Percentiles rank a stretch among this genome's conserved stretches.
Conservation (phyloP, 2,888 invertebrate species). For the Ophion ellenae region DNA sequence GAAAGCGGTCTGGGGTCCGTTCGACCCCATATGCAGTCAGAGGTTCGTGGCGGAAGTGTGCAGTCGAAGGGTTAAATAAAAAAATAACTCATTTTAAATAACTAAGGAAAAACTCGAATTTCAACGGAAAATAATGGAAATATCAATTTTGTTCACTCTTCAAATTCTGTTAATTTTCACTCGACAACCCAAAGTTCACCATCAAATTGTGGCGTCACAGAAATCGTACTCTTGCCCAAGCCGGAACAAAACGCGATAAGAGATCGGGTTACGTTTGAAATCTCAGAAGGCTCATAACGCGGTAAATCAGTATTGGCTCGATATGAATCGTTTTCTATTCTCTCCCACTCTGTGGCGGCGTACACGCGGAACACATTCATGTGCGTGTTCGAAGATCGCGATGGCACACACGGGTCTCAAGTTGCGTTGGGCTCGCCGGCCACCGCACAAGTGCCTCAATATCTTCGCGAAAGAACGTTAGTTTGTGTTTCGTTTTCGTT, state of each 20-base stretch:
- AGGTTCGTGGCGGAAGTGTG: no score
- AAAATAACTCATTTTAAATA: no score
- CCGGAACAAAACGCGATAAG: neutral
- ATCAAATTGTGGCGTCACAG: no score
- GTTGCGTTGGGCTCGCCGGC: neutral
- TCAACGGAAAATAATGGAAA: no score
- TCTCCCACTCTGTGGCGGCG: neutral
- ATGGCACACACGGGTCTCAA: neutral
- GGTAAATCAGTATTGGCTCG: neutral
- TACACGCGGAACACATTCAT: neutral
- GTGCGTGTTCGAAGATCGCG: neutral
- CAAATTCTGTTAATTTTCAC: no score
- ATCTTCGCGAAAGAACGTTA: constrained; percentile 4
- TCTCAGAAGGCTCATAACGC: neutral
- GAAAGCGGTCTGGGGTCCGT: no score
- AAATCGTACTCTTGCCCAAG: no score
- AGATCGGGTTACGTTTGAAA: neutral
- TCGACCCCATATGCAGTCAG: no score
- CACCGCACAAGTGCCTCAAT: constrained; percentile 1
- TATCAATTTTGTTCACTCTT: no score
- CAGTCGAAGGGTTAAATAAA: no score
- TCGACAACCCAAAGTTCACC: no score
- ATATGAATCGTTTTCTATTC: neutral
- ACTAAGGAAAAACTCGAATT: no score
- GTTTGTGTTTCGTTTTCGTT: constrained; percentile 15